A percentile compares a stretch with the other conserved stretches of the same genome.
These are phyloP conservation scores for Limonius californicus DNA, from an alignment of 1,140 invertebrate species.

Conservation along the genomic window DNA sequence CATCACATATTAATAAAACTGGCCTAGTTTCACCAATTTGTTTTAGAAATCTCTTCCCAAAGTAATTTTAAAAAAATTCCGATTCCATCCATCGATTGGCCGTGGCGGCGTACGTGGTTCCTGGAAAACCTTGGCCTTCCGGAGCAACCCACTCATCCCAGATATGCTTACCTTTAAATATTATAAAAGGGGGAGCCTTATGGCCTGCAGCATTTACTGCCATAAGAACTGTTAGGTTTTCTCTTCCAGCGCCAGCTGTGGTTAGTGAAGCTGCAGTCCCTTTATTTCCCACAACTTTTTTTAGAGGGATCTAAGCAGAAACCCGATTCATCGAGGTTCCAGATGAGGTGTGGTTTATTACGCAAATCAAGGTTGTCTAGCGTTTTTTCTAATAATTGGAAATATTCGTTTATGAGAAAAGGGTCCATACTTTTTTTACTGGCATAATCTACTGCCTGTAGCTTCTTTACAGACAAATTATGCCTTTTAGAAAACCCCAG, in stretches of 20 bases:
- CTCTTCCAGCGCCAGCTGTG: conserved; percentile 36
- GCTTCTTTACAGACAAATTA: no score
- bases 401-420: no score
- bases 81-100: conserved; percentile 42
- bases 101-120: conserved; percentile 38
- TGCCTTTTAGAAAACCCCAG: no score
- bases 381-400: no score
- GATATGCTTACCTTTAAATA: conserved; percentile 34
- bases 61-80: conserved; percentile 33
- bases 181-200: conserved; percentile 42
- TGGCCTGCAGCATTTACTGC: conserved; percentile 37
- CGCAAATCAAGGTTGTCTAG: no score
- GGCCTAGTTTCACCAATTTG: neutral
- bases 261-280: conserved; percentile 35
- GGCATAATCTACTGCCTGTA: no score
- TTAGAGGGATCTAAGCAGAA: conserved; percentile 38
- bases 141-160: conserved; percentile 33
- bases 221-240: conserved; percentile 43
- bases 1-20: neutral
- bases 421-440: no score
- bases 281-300: conserved; percentile 40
- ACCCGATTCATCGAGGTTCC: conserved; percentile 41
- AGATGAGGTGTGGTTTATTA: no score
- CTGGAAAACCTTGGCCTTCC: conserved; percentile 28
- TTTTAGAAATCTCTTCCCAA: neutral